These are phyloP conservation scores for Spodoptera littoralis DNA, from an alignment of 2,888 invertebrate species.

Conservation along the genomic window DNA sequence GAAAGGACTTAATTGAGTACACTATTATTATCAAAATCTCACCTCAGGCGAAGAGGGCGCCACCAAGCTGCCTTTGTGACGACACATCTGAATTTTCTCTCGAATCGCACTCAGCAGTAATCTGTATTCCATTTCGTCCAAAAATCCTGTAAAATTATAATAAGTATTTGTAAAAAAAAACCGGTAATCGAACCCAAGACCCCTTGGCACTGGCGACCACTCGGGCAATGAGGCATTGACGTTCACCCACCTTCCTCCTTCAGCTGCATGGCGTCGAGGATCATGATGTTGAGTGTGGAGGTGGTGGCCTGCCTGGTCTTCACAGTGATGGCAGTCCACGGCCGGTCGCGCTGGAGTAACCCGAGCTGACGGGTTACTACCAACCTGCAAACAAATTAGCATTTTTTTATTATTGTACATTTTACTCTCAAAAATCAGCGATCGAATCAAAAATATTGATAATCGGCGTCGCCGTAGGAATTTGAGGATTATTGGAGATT, in stretches of 20 bases:
- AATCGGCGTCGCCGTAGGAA: too few relatives aligned
- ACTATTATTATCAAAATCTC: not conserved
- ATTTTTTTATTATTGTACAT: too few relatives aligned
- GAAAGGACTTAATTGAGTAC: too few relatives aligned
- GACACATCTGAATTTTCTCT: conserved; percentile 84
- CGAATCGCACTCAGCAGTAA: conserved; percentile 86
- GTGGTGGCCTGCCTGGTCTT: conserved; percentile 90
- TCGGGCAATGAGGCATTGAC: not conserved
- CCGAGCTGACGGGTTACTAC: conserved; percentile 85
- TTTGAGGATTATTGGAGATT: too few relatives aligned
- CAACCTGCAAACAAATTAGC: conserved; percentile 62
- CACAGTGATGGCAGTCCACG: conserved; percentile 90
- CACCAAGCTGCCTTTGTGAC: conserved; percentile 82
- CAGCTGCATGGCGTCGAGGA: conserved; percentile 87
- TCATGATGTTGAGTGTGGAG: conserved; percentile 88
- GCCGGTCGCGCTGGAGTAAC: conserved; percentile 87
- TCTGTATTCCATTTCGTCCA: conserved; percentile 89
- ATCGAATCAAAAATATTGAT: too few relatives aligned
- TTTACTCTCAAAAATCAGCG: too few relatives aligned
- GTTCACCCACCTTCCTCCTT: conserved; percentile 83
- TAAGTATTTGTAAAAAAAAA: not conserved
- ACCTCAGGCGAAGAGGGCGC: conserved; percentile 86
- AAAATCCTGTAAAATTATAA: conserved; percentile 75
- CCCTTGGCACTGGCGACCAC: too few relatives aligned
- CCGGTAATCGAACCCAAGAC: too few relatives aligned